Conservation (phyloP, 92 coral and sea anemone genomes). For the Paragorgia papillata region DNA sequence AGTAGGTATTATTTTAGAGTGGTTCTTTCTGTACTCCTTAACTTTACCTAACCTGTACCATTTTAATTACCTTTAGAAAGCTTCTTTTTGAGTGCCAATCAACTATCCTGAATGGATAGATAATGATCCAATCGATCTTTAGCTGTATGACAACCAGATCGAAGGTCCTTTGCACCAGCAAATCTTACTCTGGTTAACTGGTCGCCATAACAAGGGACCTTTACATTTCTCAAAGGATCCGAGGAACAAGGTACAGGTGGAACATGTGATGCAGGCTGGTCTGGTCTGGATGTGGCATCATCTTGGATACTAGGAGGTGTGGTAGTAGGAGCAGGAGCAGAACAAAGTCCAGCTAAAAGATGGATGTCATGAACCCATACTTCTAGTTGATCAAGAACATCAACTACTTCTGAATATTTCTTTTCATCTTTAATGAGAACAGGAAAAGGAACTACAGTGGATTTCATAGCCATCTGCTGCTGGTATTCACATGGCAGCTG, state of each 20-base stretch:
- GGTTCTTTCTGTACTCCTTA: too few relatives aligned
- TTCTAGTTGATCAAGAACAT: slow-evolving; percentile 68
- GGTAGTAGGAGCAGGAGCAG: slow-evolving; percentile 39
- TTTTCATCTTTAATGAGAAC: slow-evolving; percentile 68
- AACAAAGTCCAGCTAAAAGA: slow-evolving; percentile 56
- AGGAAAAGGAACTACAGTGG: slow-evolving; percentile 68
- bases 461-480: slow-evolving; percentile 35
- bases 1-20: too few relatives aligned
- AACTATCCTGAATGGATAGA: slow-evolving; percentile 64
- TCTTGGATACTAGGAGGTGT: slow-evolving; percentile 47
- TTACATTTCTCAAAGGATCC: slow-evolving; percentile 60
- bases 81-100: slow-evolving; percentile 71
- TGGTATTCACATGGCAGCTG: slow-evolving; percentile 43
- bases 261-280: slow-evolving; percentile 63
- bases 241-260: slow-evolving; percentile 60
- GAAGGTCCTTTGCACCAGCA: slow-evolving; percentile 64
- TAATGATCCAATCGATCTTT: slow-evolving; percentile 64
- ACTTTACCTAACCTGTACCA: too few relatives aligned
- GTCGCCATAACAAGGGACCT: slow-evolving; percentile 70
- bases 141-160: slow-evolving; percentile 64
- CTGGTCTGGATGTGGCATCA: slow-evolving; percentile 53
- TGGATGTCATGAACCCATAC: slow-evolving; percentile 60
- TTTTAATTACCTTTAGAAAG: slow-evolving; percentile 64
- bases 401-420: slow-evolving; percentile 64
- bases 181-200: slow-evolving; percentile 65